phyloP scores from a whole-genome alignment of 2,113 vertebrate genomes.

The Cyanoramphus novaezelandiae region DNA sequence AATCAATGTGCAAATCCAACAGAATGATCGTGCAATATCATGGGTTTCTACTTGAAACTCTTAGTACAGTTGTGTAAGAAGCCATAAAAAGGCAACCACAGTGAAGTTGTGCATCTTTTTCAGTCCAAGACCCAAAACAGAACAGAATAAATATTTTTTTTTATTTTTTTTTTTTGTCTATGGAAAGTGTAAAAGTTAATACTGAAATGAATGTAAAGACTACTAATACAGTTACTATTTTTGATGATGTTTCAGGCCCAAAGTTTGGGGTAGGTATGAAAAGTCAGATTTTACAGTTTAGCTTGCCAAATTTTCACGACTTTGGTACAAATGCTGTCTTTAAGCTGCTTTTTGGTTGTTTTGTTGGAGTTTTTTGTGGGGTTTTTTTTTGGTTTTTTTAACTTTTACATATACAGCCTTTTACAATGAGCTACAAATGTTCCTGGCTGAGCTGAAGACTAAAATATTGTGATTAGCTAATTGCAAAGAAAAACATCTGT shows the following conservation, averaged over 20 bases:
- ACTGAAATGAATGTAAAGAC: neutral
- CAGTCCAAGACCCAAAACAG: neutral
- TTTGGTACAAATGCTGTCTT: neutral
- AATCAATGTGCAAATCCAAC: neutral
- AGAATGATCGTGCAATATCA: neutral
- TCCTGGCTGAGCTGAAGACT: slow-evolving; percentile 2
- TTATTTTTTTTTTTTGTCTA: neutral
- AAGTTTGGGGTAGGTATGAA: neutral
- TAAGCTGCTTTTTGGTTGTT: neutral
- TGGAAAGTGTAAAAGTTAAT: neutral
- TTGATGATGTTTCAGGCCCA: neutral
- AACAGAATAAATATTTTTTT: neutral
- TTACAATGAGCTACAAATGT: neutral
- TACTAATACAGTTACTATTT: neutral
- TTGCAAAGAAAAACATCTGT: slow-evolving; percentile 37
- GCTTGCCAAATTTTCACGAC: slow-evolving; percentile 27
- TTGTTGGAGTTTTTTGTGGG: neutral
- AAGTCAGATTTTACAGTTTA: neutral
- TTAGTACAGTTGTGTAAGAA: neutral
- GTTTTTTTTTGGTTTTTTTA: neutral
- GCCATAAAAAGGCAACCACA: neutral
- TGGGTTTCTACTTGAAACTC: slow-evolving; percentile 31
- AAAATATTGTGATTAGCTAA: neutral
- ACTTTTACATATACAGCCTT: neutral
- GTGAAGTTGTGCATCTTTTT: slow-evolving; percentile 5